These are phyloP conservation scores for Cebus imitator DNA, from an alignment of 2,113 vertebrate species.

Conservation along the genomic window DNA sequence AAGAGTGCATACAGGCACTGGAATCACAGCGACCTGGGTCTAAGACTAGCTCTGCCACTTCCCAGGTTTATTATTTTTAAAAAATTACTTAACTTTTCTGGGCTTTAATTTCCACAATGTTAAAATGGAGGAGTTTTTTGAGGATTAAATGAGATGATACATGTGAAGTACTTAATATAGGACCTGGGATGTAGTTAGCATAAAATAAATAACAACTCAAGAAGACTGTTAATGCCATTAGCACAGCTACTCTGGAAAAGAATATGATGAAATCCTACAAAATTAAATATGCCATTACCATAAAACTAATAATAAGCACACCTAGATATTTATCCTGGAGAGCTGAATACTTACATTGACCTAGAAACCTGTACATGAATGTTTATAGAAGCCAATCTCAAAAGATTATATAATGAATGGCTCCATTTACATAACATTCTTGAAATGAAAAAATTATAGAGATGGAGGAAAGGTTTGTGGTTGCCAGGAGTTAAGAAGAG, in stretches of 20 bases:
- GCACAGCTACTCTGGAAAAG: neutral
- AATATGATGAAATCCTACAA: neutral
- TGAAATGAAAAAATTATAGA: conserved; percentile 28
- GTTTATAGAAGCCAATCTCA: neutral
- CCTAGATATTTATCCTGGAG: neutral
- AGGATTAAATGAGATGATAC: neutral
- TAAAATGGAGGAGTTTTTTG: neutral
- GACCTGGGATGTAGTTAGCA: neutral
- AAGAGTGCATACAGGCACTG: neutral
- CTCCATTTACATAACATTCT: neutral
- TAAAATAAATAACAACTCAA: neutral
- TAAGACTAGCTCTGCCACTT: neutral
- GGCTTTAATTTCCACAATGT: neutral
- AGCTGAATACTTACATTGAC: neutral
- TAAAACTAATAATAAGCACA: neutral
- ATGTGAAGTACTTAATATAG: neutral
- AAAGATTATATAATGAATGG: neutral
- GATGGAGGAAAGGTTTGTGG: neutral
- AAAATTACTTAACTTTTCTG: conserved; percentile 21
- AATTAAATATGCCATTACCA: neutral
- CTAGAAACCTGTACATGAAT: neutral
- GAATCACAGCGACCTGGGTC: neutral
- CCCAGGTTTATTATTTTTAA: neutral
- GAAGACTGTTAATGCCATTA: neutral
- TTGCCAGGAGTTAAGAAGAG: neutral